Evolutionary conservation across 2,113 vertebrate genomes (phyloP).

Genomic region (Colius striatus): DNA sequence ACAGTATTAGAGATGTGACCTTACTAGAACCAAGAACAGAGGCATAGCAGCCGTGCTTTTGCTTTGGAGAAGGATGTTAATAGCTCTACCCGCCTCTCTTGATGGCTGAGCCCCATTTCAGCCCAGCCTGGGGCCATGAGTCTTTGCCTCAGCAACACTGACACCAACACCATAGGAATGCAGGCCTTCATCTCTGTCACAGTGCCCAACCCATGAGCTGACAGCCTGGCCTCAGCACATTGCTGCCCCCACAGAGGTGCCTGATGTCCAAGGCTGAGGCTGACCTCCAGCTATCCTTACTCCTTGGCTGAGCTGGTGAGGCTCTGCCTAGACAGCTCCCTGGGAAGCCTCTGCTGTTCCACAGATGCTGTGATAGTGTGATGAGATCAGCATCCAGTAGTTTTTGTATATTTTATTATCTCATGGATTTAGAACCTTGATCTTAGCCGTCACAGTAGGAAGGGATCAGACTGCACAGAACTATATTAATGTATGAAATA

Average conservation of each 20-base stretch:
- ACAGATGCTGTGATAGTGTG: rapidly evolving
- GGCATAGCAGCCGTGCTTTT: not conserved
- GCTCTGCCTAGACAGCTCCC: not conserved
- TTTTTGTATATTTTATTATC: not conserved
- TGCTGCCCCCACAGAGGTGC: not conserved
- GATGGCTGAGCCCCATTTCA: not conserved
- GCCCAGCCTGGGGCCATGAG: not conserved
- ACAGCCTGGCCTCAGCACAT: not conserved
- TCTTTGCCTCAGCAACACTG: not conserved
- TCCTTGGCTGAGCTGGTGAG: not conserved
- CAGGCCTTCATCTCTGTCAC: not conserved
- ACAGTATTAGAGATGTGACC: too few relatives aligned
- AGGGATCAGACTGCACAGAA: not conserved
- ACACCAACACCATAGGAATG: not conserved
- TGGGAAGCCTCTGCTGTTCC: not conserved
- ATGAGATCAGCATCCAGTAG: too few relatives aligned
- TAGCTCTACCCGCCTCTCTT: not conserved
- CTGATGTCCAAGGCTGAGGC: not conserved
- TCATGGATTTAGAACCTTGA: not conserved
- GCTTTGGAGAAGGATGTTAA: not conserved
- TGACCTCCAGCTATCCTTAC: not conserved
- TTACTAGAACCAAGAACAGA: too few relatives aligned
- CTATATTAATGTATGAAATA: not conserved
- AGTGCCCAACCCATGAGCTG: rapidly evolving
- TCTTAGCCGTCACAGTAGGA: not conserved